Conservation (phyloP, 2,888 invertebrate species). For the Deilephila porcellus region DNA sequence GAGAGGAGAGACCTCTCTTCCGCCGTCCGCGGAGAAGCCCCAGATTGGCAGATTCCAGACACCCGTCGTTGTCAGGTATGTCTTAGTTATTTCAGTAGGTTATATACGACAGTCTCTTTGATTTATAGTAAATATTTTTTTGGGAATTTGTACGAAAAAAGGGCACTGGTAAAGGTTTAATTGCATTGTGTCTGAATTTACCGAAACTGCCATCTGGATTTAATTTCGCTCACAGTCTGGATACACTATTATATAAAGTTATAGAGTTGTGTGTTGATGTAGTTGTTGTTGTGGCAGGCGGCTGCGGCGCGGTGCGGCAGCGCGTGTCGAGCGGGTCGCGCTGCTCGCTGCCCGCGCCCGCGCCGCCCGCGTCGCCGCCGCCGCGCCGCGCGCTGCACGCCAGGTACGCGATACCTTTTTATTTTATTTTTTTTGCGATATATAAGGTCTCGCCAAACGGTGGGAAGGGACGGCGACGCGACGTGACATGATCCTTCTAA, state of each 20-base stretch:
- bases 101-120: too few species aligned
- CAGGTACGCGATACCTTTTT: slow-evolving; percentile 47
- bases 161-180: too few species aligned
- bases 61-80: slow-evolving; percentile 89
- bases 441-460: too few species aligned
- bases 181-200: too few species aligned
- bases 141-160: too few species aligned
- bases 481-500: too few species aligned
- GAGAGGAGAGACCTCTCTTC: slow-evolving; percentile 92
- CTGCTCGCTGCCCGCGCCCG: slow-evolving; percentile 63
- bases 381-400: slow-evolving; percentile 47
- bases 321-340: slow-evolving; percentile 66
- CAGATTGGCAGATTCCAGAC: slow-evolving; percentile 90
- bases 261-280: too few species aligned
- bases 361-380: slow-evolving; percentile 44
- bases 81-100: neutral
- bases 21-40: slow-evolving; percentile 93
- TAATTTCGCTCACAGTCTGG: too few species aligned
- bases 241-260: too few species aligned
- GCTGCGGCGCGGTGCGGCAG: slow-evolving; percentile 57
- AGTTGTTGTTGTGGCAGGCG: slow-evolving; percentile 36
- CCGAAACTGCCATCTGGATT: too few species aligned
- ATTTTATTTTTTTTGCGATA: neutral
- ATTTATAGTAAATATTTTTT: too few species aligned
- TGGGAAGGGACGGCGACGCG: too few species aligned